Base-by-base conservation (phyloP, 2,888 invertebrate genomes). In the Stenoptilia bipunctidactyla region DNA sequence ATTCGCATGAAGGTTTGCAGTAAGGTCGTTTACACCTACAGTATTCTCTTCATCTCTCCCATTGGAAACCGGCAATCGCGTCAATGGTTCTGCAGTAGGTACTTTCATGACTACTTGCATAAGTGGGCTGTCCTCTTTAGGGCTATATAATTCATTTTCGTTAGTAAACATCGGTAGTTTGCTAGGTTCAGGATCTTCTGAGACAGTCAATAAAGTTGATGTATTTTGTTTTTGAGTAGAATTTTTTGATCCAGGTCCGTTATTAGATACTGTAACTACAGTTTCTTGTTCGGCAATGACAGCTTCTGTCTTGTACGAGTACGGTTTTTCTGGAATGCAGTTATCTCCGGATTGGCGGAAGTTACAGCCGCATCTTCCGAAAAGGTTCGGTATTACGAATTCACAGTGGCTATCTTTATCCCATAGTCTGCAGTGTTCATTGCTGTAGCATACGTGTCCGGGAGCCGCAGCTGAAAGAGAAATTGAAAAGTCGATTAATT, bases 401-500 rank as follows among this genome's bases (percentile, higher is more conserved):
- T 94, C 94, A 59, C 96, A 96, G 59, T 93, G 92, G 48, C 93
- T 93, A 61, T 92, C 90, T 46, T 86, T 87, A 54, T 93, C 92
- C 88, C 91, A 93, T 58, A 95, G 86, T 45, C 90, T 89, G 66
- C 96, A 96, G 67, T 96, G 96, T 45, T 92, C 91, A 66, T 95
- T 92, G 61, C 92, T 94, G 75, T 95, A 94, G 68, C 96, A 96
- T 30, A 94, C 92, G 53, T 93, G 91, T 42, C 94, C 93, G 25
- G 93, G 90, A 59, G 89, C 88, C 13, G 95, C 93, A 54, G 94
- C 96, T 96, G 85, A 47, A 70, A 72, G 42, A 45, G 45, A 44
- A 46, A 45, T 44, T 20, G n/a, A n/a, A n/a, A n/a, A n/a, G n/a
- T n/a, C n/a, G n/a, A n/a, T n/a, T n/a, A n/a, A n/a, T n/a, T n/a